Conservation (phyloP, 1,140 invertebrate genomes). For the Hirudo medicinalis region DNA sequence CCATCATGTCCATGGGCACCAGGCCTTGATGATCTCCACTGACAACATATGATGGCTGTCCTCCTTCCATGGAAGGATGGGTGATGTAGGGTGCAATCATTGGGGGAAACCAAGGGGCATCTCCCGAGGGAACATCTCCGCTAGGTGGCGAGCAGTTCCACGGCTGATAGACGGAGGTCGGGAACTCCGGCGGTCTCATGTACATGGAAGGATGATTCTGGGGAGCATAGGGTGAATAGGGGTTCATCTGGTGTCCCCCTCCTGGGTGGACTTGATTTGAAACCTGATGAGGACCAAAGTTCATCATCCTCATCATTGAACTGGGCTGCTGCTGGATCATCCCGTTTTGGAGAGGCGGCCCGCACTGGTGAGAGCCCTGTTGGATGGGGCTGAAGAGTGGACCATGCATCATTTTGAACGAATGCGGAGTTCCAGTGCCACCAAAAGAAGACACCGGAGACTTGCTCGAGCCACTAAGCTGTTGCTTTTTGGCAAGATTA, state of each 20-base stretch:
- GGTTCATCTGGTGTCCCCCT: neutral
- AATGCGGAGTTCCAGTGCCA: neutral
- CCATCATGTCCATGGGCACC: neutral
- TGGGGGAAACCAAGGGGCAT: neutral
- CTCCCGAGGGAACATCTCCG: neutral
- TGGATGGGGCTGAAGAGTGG: neutral
- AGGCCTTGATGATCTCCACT: neutral
- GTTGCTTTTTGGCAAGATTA: neutral
- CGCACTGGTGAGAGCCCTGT: neutral
- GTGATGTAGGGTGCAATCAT: neutral
- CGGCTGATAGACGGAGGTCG: neutral
- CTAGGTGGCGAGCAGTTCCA: neutral
- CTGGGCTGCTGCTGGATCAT: neutral
- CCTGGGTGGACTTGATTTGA: too few relatives aligned
- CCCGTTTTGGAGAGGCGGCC: neutral
- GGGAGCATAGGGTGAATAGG: neutral
- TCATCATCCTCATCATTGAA: slow-evolving; percentile 4
- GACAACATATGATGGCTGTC: neutral
- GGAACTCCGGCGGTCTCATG: neutral
- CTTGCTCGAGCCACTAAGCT: neutral
- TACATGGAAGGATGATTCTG: slow-evolving; percentile 5
- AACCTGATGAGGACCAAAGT: slow-evolving; percentile 1
- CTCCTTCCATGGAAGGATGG: neutral
- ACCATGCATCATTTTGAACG: slow-evolving; percentile 3
- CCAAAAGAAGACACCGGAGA: too few relatives aligned